Evolutionary conservation across 2,113 vertebrate genomes (phyloP).

Genomic region (Narcine bancroftii): DNA sequence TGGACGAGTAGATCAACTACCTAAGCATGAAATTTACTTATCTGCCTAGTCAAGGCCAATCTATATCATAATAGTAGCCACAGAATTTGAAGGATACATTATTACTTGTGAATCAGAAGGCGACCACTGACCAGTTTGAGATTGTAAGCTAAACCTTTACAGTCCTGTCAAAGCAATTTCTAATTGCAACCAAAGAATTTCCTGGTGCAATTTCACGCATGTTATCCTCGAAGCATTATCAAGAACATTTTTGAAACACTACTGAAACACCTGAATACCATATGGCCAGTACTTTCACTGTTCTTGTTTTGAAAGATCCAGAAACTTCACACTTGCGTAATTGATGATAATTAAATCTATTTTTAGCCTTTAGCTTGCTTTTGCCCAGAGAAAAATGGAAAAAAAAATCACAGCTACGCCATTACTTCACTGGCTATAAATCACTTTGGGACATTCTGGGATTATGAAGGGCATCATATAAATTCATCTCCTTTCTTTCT

Average conservation of each 20-base stretch:
- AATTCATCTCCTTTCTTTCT: not conserved
- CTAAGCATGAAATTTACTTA: conserved; percentile 17
- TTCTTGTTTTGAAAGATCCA: not conserved
- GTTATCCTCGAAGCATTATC: not conserved
- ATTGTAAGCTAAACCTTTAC: not conserved
- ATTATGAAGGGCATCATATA: not conserved
- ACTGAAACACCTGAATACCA: not conserved
- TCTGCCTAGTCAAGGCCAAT: conserved; percentile 30
- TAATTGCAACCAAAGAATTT: not conserved
- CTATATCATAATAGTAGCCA: conserved; percentile 6
- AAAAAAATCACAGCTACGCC: not conserved
- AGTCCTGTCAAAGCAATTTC: not conserved
- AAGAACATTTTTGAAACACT: not conserved
- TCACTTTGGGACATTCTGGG: not conserved
- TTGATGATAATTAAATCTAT: conserved; percentile 12
- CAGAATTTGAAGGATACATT: not conserved
- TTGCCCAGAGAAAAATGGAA: not conserved
- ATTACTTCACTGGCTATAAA: conserved; percentile 1
- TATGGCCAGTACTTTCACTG: not conserved
- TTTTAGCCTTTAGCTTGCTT: conserved; percentile 6
- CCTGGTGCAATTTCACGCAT: not conserved
- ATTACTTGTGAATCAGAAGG: conserved; percentile 4
- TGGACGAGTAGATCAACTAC: conserved; percentile 7
- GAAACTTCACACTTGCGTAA: not conserved
- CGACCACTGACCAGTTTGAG: not conserved